Percentiles rank a stretch among this genome's conserved stretches.
Evolutionary conservation across 2,797 vertebrate genomes (phyloP).

Genomic region (Melanotaenia nigrans): DNA sequence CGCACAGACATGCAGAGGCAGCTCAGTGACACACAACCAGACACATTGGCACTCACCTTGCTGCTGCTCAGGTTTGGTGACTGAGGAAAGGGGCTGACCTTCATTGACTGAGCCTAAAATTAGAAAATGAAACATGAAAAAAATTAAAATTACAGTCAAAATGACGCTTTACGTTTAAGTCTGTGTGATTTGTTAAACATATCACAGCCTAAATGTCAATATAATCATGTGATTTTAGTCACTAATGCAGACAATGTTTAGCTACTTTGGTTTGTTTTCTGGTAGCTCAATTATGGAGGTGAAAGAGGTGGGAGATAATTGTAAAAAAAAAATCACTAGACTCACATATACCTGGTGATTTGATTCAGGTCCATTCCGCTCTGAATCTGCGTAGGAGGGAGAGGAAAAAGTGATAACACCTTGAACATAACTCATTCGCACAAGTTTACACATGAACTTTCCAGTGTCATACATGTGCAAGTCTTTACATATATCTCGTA

Average conservation of each 20-base stretch:
- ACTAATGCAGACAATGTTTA: neutral
- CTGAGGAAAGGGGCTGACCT: conserved; percentile 87
- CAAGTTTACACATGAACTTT: conserved; percentile 1
- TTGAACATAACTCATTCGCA: conserved; percentile 2
- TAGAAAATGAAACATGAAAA: conserved; percentile 43
- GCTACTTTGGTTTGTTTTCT: conserved; percentile 1
- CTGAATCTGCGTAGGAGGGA: conserved; percentile 85
- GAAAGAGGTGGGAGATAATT: conserved; percentile 23
- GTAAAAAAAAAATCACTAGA: conserved; percentile 2
- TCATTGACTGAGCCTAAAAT: conserved; percentile 87
- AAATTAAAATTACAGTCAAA: neutral
- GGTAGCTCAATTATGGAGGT: conserved; percentile 11
- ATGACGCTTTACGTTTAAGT: neutral
- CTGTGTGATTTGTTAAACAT: neutral
- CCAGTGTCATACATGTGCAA: conserved; percentile 4
- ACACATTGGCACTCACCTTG: conserved; percentile 80
- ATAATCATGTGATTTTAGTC: neutral
- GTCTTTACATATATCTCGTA: neutral
- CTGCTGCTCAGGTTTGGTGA: conserved; percentile 85
- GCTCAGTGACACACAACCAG: conserved; percentile 2
- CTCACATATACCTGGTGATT: conserved; percentile 88
- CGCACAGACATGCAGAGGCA: conserved; percentile 39
- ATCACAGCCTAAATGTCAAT: neutral
- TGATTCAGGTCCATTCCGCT: conserved; percentile 91
- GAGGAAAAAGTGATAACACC: conserved; percentile 66